phyloP scores from a whole-genome alignment of 92 coral and sea anemone species.

The Epizoanthus stellaris region DNA sequence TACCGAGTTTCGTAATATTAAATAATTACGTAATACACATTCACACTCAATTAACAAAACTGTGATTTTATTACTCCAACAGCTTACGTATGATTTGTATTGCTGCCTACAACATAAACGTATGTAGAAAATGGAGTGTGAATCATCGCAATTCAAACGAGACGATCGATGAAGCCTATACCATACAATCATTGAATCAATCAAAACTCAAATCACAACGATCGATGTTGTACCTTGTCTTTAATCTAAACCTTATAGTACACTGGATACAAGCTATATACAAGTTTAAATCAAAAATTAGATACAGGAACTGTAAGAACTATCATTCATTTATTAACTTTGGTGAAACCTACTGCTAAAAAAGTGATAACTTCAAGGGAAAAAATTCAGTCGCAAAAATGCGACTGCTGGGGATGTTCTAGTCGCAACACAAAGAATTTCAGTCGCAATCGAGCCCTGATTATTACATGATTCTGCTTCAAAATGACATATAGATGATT shows the following conservation, averaged over 20 bases:
- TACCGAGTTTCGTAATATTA: too few species aligned
- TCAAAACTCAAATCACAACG: not conserved
- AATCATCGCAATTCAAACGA: not conserved
- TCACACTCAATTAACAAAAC: too few species aligned
- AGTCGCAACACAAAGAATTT: not conserved
- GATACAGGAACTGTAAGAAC: not conserved
- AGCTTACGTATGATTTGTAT: not conserved
- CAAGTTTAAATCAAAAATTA: not conserved
- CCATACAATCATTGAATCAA: not conserved
- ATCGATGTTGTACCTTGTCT: not conserved
- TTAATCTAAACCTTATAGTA: too few species aligned
- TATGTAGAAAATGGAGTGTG: not conserved
- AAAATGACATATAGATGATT: too few species aligned
- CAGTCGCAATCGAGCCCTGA: not conserved
- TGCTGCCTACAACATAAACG: not conserved
- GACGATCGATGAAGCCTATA: constrained; percentile 3
- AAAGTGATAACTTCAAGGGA: not conserved
- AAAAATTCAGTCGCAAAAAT: too few species aligned
- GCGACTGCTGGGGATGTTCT: not conserved
- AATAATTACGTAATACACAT: too few species aligned
- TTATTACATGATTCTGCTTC: too few species aligned
- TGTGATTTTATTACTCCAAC: not conserved
- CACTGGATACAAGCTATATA: too few species aligned
- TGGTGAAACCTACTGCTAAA: not conserved
- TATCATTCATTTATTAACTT: not conserved